Evolutionary conservation across 2,888 invertebrate genomes (phyloP), one percentile per base, ranked within the genome.

Genomic region (Griposia aprilina): DNA sequence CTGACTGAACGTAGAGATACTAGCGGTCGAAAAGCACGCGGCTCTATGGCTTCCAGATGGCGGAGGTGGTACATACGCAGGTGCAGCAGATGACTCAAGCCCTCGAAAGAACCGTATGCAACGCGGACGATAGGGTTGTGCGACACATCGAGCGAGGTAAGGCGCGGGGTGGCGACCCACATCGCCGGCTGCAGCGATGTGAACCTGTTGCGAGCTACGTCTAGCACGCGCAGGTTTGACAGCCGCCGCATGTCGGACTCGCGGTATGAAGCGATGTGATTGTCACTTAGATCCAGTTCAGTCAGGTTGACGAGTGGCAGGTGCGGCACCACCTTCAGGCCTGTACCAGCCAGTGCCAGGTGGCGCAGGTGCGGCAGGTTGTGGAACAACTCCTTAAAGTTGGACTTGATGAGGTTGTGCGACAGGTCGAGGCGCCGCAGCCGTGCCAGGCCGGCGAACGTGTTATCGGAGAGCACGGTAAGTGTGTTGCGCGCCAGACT

Each of bases 401-500:
- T 98, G 23, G 98, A 98, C 82, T 98, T 97, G 48, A 98, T 95
- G 3, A 97, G 97, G 93, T 98, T 98, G 73, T 97, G 97, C 59
- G 98, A 98, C 23, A 99, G 95, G 91, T 98, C 98, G 74, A 99
- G 95, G 77, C 97, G 97, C 82, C 98, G 97, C 71, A 98, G 96
- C 85, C 98, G 97, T 59, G 97, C 97, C 36, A 98, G 95, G 76
- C 98, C 98, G 4, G 98, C 97, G 90, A 99, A 98, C 1, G 98
- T 98, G 91, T 98, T 98, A 91, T 98, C 98, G 0, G 98, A 98
- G 65, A 99, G 95, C 78, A 98, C 98, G 0, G 98, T 98, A 69
- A 98, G 97, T 83, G 98, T 97, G 93, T 99, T 99, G 86, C 97
- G 97, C 7, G 98, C 98, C 79, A 99, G 94, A 91, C 98, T 98